Evolutionary conservation across 2,113 vertebrate genomes (phyloP).

Genomic region (Malurus elegans): DNA sequence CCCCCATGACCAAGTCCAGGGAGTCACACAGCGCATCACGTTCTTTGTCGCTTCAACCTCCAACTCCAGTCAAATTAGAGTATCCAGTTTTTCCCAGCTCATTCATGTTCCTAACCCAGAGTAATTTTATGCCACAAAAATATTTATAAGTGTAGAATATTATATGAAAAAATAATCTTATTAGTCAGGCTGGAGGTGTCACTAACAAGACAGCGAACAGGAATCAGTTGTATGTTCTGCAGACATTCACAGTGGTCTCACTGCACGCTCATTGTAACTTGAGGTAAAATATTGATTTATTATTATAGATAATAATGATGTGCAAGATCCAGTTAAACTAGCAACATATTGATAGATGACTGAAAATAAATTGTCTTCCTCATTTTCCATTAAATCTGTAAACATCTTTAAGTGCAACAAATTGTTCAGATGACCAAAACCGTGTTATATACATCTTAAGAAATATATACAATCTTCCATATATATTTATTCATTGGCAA

Average conservation of each 20-base stretch:
- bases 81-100: neutral
- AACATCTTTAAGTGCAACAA: neutral
- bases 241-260: neutral
- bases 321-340: neutral
- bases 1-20: neutral
- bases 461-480: slow-evolving; percentile 13
- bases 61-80: neutral
- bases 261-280: neutral
- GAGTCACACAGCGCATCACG: fast-evolving
- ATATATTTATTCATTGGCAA: neutral
- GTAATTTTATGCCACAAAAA: neutral
- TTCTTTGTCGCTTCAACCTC: neutral
- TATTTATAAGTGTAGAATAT: neutral
- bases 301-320: neutral
- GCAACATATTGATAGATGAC: neutral
- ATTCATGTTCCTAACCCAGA: neutral
- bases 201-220: neutral
- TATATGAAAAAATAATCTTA: neutral
- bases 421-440: neutral
- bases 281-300: slow-evolving; percentile 15
- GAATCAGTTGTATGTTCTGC: neutral
- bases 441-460: neutral
- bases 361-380: neutral
- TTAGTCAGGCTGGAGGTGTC: neutral
- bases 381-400: neutral